Evolutionary conservation across 2,888 invertebrate species (phyloP).

Genomic region (Lasioglossum marginatum): DNA sequence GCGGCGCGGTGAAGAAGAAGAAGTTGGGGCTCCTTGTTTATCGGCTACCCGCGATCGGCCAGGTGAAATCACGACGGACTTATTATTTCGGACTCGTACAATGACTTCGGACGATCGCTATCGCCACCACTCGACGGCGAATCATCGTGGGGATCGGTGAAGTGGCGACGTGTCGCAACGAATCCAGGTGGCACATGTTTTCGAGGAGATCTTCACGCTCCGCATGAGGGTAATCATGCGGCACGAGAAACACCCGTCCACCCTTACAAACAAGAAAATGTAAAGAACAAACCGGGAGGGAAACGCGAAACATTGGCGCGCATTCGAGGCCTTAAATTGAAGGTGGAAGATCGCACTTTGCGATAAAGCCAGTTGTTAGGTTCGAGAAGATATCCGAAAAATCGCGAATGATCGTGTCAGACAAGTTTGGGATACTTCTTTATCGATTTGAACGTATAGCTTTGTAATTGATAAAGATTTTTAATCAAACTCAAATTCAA

Average conservation of each 20-base stretch:
- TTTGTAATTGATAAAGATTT: neutral
- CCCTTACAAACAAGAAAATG: neutral
- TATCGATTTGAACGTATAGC: neutral
- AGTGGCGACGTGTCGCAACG: constrained; percentile 23
- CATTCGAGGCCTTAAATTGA: neutral
- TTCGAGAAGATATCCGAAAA: neutral
- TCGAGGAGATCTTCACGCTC: constrained; percentile 61
- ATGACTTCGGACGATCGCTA: constrained; percentile 30
- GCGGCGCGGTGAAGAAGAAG: neutral
- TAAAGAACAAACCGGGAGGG: neutral
- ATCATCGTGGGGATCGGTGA: constrained; percentile 21
- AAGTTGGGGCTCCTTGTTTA: constrained; percentile 15
- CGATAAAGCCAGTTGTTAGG: neutral
- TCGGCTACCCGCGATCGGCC: constrained; percentile 27
- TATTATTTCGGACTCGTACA: constrained; percentile 43
- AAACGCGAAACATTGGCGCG: neutral
- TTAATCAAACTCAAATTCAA: neutral
- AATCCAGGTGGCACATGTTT: constrained; percentile 41
- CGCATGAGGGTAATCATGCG: neutral
- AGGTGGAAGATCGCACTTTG: neutral
- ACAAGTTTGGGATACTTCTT: neutral
- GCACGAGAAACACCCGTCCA: neutral
- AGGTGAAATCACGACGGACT: constrained; percentile 20
- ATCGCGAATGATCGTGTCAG: neutral
- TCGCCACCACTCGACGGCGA: neutral